Conservation (phyloP, 1,140 invertebrate genomes). For the Caenorhabditis latens region DNA sequence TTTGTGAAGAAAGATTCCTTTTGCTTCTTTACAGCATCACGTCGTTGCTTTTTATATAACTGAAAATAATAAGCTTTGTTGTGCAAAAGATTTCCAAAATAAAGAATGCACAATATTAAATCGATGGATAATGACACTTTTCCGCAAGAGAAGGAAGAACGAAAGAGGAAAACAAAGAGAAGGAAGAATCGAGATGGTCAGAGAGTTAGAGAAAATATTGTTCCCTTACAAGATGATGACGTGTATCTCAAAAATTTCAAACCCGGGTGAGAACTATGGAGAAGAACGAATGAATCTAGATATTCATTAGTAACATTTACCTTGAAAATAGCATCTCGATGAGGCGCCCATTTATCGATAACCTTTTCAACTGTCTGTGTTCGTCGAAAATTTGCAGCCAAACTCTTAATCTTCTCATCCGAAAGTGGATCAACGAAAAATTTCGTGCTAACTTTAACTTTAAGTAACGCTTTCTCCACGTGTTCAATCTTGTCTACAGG, state of each 20-base stretch:
- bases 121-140: conserved; percentile 2
- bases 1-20: conserved; percentile 33
- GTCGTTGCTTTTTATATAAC: conserved; percentile 43
- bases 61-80: neutral
- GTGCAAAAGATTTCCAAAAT: too few species aligned
- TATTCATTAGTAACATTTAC: neutral
- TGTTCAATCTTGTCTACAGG: neutral
- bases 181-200: too few species aligned
- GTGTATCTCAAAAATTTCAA: too few species aligned
- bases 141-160: neutral
- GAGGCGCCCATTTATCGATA: conserved; percentile 51
- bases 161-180: too few species aligned
- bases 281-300: neutral
- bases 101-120: neutral
- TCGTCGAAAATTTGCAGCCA: conserved; percentile 52
- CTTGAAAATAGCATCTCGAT: conserved; percentile 61
- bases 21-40: conserved; percentile 31
- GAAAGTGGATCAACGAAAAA: conserved; percentile 33
- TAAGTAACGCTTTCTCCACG: conserved; percentile 57
- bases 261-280: too few species aligned
- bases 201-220: too few species aligned
- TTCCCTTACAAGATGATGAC: too few species aligned
- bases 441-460: conserved; percentile 38
- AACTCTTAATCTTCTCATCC: conserved; percentile 52
- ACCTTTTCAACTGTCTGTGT: conserved; percentile 58